phyloP scores from a whole-genome alignment of 2,113 vertebrate genomes.

The Aplodontia rufa region DNA sequence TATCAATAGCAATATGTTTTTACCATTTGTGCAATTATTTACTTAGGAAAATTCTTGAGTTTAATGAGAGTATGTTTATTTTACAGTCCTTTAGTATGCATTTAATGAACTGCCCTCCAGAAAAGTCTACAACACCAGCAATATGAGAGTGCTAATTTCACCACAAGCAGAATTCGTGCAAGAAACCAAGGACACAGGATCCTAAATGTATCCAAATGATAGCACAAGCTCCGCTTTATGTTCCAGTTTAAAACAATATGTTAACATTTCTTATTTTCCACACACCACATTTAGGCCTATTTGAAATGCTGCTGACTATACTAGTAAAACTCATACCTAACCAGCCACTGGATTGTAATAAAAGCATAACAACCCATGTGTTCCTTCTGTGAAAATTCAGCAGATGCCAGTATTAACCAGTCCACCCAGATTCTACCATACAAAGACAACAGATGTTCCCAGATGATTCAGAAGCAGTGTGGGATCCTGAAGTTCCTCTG shows the following conservation, averaged over 20 bases:
- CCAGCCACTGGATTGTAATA: background rate
- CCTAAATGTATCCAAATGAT: background rate
- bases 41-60: background rate
- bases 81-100: background rate
- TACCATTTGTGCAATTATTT: background rate
- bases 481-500: background rate
- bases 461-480: background rate
- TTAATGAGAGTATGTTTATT: background rate
- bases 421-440: background rate
- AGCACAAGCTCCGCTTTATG: background rate
- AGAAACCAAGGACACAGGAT: background rate
- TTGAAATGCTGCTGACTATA: slow-evolving; percentile 48
- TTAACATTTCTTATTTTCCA: slow-evolving; percentile 47
- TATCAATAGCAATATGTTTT: background rate
- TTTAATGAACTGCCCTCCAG: background rate
- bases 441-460: background rate
- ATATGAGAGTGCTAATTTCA: background rate
- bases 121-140: background rate
- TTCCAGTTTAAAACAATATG: background rate
- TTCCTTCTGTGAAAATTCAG: slow-evolving; percentile 12
- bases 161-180: background rate
- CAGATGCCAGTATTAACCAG: background rate
- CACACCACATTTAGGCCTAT: background rate
- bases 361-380: background rate
- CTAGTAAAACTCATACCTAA: slow-evolving; percentile 35